Base-by-base conservation (phyloP, 2,797 vertebrate genomes). In the Discoglossus pictus region DNA sequence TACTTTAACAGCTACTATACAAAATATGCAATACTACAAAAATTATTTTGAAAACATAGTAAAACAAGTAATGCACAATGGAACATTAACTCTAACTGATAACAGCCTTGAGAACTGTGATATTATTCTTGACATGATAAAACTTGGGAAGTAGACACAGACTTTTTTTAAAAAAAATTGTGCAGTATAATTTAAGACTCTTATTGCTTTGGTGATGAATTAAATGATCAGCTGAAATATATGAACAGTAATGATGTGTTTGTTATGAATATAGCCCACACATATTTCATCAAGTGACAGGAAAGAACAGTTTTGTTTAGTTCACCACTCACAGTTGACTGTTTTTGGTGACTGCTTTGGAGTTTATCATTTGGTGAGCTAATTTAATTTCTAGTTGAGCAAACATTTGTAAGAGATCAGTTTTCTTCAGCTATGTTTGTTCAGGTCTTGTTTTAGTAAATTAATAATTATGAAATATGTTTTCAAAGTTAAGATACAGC, bases 171-270 rank as follows among this genome's bases (percentile, higher is more conserved):
- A 87, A 83, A 83, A 84, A 83, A 90, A 91, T 86, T 84, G 89
- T 81, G 72, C 78, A 75, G 63, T 81, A 74, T 87, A 85, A 91
- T 88, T 86, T 83, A 81, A 80, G 81, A 85, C 88, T 92, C 93
- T 91, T 86, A 93, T 85, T 88, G 82, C 82, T 82, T 86, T 79
- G 77, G 73, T 46, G 61, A 73, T 91, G 90, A 94, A 95, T 96
- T 88, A 92, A 93, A 91, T 89, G 94, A 95, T 95, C 92, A 94
- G 75, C 76, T 81, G 84, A 90, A 93, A 89, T 87, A 84, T 87
- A 86, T 84, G 83, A 83, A 80, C 78, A 86, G 83, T 93, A 93
- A 94, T 90, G 86, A 93, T 89, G 87, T 82, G 77, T 91, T 94
- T 95, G 87, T 93, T 84, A 90, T 89, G 83, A 87, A 92, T 93